Base-by-base conservation (phyloP, 2,797 vertebrate species). In the Leuciscus waleckii region DNA sequence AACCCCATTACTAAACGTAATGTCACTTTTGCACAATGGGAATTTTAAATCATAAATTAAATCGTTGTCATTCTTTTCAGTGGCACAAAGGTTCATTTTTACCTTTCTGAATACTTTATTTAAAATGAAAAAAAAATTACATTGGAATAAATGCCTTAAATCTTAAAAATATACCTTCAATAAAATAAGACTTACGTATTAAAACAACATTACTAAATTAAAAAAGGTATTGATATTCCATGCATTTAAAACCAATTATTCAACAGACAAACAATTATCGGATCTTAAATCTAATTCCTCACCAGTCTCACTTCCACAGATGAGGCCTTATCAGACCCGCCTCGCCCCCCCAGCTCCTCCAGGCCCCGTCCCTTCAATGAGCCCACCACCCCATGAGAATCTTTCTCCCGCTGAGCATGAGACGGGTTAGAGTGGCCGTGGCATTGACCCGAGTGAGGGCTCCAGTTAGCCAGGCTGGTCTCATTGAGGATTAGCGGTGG, bases 221-320 rank as follows among this genome's bases (percentile, higher is more conserved):
- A 69, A 49, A n/a, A 19, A 54, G 2, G 10, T 23, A 32, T 67
- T 39, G 9, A n/a, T 58, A 49, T 79, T 10, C 63, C 68, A 23
- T 77, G 84, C 67, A 86, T 32, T 26, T 49, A 61, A 13, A 67
- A 49, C 46, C n/a, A 41, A 17, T 26, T 13, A 41, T 37, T 37
- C 43, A 13, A 69, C 21, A 71, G 43, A 77, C 9, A 46, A 43
- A 71, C 10, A 13, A 5, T 43, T n/a, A 23, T 43, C 14, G 23
- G 3, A 75, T 58, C 63, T 67, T 10, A 81, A 5, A 86, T 81
- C 8, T 0, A 7, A 58, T 21, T 78, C 32, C 93, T 68, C 93
- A 96, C 95, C 95, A 96, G 92, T 89, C 96, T 95, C 90, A 99
- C 98, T 93, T 99, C 98, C 87, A 98, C 95, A 0, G 97, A 97